Percentiles rank a stretch among this genome's conserved stretches.
phyloP scores from a whole-genome alignment of 2,797 vertebrate genomes.

The Carapus acus region DNA sequence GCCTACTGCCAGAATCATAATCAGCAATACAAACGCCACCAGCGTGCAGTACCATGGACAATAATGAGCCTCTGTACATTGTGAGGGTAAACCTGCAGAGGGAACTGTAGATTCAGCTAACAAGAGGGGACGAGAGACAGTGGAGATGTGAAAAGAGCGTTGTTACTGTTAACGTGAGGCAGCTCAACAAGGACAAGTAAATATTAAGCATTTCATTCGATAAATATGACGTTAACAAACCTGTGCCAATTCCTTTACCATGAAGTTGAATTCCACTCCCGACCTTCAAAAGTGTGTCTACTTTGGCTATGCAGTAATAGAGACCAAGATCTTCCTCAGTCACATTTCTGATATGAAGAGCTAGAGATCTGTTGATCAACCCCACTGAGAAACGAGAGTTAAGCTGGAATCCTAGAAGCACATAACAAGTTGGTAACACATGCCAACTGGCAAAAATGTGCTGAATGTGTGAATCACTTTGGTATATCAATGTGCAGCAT shows the following conservation, averaged over 20 bases:
- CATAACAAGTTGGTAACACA: too few relatives aligned
- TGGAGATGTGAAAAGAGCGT: not conserved
- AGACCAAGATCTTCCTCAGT: constrained; percentile 25
- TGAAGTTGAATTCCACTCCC: constrained; percentile 22
- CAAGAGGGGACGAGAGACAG: not conserved
- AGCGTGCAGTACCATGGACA: constrained; percentile 3
- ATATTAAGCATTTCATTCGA: too few relatives aligned
- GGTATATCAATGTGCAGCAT: too few relatives aligned
- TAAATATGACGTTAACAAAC: too few relatives aligned
- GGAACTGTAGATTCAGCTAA: not conserved
- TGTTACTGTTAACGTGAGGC: too few relatives aligned
- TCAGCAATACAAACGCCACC: constrained; percentile 4
- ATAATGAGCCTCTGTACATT: not conserved
- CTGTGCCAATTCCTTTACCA: constrained; percentile 12
- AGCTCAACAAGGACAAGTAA: too few relatives aligned
- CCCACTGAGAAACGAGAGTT: constrained; percentile 6
- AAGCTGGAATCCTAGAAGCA: constrained; percentile 17
- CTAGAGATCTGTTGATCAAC: constrained; percentile 26
- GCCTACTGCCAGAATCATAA: constrained; percentile 23
- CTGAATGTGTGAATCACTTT: too few relatives aligned
- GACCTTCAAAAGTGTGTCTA: not conserved
- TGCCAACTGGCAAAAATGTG: too few relatives aligned
- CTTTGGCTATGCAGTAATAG: constrained; percentile 35
- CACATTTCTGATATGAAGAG: constrained; percentile 7
- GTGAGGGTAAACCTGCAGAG: not conserved